Conservation (phyloP, 2,888 invertebrate genomes). For the Troglohyphantes excavatus region DNA sequence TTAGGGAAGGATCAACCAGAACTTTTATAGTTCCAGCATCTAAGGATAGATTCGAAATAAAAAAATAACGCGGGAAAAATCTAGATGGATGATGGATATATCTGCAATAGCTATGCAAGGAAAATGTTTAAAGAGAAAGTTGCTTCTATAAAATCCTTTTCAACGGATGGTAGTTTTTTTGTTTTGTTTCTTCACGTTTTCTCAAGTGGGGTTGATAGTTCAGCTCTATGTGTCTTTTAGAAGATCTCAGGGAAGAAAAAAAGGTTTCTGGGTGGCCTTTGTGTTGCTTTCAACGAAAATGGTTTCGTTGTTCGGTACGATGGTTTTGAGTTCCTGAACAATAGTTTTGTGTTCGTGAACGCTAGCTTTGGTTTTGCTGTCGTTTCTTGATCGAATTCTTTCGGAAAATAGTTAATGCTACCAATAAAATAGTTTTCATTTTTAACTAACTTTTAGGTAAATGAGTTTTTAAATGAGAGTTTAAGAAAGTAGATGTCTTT, state of each 20-base stretch:
- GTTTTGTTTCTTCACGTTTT: conserved; percentile 4
- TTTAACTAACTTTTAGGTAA: no score
- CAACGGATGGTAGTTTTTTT: not conserved
- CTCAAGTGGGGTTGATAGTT: conserved; percentile 4
- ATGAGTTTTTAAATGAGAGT: no score
- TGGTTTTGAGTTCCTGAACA: not conserved
- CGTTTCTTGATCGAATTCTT: no score
- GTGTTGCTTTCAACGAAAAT: not conserved
- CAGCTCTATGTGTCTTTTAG: conserved; percentile 2
- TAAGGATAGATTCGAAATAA: conserved; percentile 62
- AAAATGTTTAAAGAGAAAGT: conserved; percentile 59
- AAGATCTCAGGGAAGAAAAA: not conserved
- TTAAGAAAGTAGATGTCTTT: no score
- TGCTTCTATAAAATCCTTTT: conserved; percentile 50
- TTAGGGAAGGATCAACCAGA: conserved; percentile 64
- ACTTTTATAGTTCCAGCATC: conserved; percentile 62
- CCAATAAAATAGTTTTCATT: no score
- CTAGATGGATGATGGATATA: conserved; percentile 60
- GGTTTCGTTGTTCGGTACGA: not conserved
- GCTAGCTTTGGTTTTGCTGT: not conserved
- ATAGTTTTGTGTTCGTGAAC: not conserved
- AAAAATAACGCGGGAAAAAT: conserved; percentile 24
- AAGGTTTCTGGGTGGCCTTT: not conserved
- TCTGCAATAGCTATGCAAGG: conserved; percentile 67
- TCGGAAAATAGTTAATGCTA: no score